Evolutionary conservation across 2,797 vertebrate genomes (phyloP).

Genomic region (Macropus fuliginosus): DNA sequence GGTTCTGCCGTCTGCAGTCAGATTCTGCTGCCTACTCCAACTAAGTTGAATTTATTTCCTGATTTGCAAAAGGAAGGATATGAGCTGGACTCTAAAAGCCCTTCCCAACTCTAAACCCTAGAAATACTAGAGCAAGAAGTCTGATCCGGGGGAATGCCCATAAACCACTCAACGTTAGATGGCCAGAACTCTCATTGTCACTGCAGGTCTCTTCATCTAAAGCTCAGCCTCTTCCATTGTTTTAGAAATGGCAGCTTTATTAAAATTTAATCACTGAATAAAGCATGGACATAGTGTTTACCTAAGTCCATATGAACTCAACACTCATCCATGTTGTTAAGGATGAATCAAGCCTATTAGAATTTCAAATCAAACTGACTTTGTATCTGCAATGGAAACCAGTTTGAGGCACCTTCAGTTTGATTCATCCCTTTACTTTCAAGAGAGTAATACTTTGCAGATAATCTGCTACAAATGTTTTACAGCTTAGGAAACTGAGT

Average conservation of each 20-base stretch:
- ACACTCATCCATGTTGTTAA: background rate
- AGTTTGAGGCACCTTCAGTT: background rate
- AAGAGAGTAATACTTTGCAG: too few relatives aligned
- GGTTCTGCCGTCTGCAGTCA: background rate
- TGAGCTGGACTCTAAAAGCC: too few relatives aligned
- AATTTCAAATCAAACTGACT: background rate
- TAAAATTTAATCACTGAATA: background rate
- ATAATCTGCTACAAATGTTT: too few relatives aligned
- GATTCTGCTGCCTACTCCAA: background rate
- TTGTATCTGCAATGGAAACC: background rate
- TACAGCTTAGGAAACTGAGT: too few relatives aligned
- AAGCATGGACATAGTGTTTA: background rate
- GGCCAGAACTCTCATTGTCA: background rate
- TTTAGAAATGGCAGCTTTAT: constrained; percentile 26
- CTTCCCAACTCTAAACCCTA: too few relatives aligned
- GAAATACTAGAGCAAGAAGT: background rate
- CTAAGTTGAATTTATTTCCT: too few relatives aligned
- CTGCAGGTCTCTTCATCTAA: constrained; percentile 3
- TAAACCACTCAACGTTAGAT: background rate
- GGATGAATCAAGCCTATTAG: background rate
- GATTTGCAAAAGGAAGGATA: too few relatives aligned
- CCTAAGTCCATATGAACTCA: background rate
- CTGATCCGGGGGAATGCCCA: background rate
- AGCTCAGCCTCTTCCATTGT: background rate
- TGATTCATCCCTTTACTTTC: background rate